These are phyloP conservation scores for Ectobius pallidus DNA, from an alignment of 2,888 invertebrate species.

Conservation along the genomic window DNA sequence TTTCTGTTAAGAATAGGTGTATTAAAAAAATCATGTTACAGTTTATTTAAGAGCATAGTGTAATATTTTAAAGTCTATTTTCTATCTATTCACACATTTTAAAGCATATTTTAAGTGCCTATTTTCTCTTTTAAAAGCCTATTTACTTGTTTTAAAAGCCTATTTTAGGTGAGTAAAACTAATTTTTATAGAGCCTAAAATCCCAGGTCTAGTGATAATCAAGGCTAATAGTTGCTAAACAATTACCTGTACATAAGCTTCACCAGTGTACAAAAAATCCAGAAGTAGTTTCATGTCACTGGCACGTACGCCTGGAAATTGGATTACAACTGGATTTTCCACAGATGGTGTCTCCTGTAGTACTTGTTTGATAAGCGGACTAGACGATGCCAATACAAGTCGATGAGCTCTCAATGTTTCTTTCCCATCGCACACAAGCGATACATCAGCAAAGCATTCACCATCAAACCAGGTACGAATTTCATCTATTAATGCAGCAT, in stretches of 20 bases:
- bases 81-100: too few relatives aligned
- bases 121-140: too few relatives aligned
- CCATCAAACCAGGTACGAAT: conserved; percentile 87
- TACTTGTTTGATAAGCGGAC: conserved; percentile 80
- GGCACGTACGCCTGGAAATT: conserved; percentile 82
- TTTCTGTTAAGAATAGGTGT: too few relatives aligned
- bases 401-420: conserved; percentile 82
- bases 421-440: conserved; percentile 84
- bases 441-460: conserved; percentile 85
- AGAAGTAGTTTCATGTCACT: conserved; percentile 81
- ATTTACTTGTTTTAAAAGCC: too few relatives aligned
- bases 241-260: conserved; percentile 80
- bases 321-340: conserved; percentile 74
- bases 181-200: too few relatives aligned
- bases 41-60: too few relatives aligned
- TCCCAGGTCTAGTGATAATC: too few relatives aligned
- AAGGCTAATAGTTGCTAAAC: too few relatives aligned
- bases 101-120: too few relatives aligned
- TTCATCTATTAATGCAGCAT: conserved; percentile 90
- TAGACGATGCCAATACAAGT: conserved; percentile 85
- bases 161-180: too few relatives aligned
- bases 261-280: conserved; percentile 85
- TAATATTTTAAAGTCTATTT: too few relatives aligned
- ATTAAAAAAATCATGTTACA: too few relatives aligned
- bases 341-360: conserved; percentile 74